phyloP scores from a whole-genome alignment of 2,113 vertebrate genomes.

The Ornithorhynchus anatinus region DNA sequence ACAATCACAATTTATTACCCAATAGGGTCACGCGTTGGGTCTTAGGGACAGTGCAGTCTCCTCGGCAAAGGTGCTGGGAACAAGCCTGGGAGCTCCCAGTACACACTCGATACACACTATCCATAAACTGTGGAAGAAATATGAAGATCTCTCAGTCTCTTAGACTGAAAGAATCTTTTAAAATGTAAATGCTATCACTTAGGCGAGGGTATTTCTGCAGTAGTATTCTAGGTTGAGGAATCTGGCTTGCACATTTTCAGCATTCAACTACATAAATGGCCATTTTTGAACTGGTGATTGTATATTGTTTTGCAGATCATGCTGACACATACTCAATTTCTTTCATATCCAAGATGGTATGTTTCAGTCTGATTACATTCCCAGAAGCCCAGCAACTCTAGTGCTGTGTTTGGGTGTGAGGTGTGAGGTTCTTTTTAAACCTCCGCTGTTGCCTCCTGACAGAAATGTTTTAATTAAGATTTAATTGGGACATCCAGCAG shows the following conservation, averaged over 20 bases:
- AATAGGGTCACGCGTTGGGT: too few relatives aligned
- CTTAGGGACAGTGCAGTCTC: too few relatives aligned
- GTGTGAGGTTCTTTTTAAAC: background rate
- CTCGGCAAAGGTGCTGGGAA: too few relatives aligned
- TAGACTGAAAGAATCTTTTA: too few relatives aligned
- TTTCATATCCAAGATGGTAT: background rate
- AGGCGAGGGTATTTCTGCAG: background rate
- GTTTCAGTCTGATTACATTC: conserved; percentile 24
- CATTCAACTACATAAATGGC: conserved; percentile 19
- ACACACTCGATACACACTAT: too few relatives aligned
- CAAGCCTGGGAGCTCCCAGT: too few relatives aligned
- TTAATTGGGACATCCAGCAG: background rate
- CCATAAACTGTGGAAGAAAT: too few relatives aligned
- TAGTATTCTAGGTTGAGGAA: background rate
- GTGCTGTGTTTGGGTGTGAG: background rate
- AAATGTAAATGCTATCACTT: conserved; percentile 3
- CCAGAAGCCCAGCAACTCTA: conserved; percentile 14
- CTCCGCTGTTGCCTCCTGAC: background rate
- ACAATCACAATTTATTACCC: too few relatives aligned
- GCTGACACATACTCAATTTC: conserved; percentile 12
- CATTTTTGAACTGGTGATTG: conserved; percentile 43
- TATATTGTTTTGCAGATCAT: conserved; percentile 24
- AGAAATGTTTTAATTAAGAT: background rate
- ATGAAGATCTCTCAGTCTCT: too few relatives aligned
- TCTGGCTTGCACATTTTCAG: conserved; percentile 13